phyloP scores from a whole-genome alignment of 1,140 invertebrate genomes.

The Psix sp. region DNA sequence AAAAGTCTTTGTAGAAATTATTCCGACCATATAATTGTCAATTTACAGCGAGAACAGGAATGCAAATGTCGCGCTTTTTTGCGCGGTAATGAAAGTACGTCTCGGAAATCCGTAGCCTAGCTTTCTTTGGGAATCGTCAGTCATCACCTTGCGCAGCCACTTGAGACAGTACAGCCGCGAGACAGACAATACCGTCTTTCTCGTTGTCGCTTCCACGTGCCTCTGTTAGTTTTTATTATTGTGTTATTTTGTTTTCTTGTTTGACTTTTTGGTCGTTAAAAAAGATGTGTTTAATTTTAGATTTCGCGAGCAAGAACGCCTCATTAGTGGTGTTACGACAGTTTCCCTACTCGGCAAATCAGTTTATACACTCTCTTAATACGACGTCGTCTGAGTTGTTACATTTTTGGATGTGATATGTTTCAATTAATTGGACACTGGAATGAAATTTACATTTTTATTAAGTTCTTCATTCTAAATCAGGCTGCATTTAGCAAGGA shows the following conservation, averaged over 20 bases:
- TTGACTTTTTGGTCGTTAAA: no score
- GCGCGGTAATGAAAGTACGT: constrained; percentile 14
- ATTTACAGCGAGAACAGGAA: constrained; percentile 33
- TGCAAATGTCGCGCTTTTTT: constrained; percentile 37
- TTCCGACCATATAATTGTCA: constrained; percentile 13
- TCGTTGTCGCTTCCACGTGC: constrained; percentile 25
- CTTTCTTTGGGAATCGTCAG: constrained; percentile 49
- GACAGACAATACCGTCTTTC: constrained; percentile 43
- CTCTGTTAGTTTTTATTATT: no score
- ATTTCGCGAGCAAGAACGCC: constrained; percentile 21
- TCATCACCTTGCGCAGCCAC: constrained; percentile 16
- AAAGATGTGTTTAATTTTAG: constrained; percentile 31
- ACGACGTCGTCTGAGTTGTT: constrained; percentile 30
- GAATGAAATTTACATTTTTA: no score
- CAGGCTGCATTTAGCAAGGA: no score
- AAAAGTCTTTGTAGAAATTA: constrained; percentile 8
- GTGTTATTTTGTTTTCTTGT: no score
- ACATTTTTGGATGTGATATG: constrained; percentile 14
- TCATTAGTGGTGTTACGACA: constrained; percentile 45
- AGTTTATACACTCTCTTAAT: constrained; percentile 22
- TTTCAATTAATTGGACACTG: no score
- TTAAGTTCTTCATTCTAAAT: no score
- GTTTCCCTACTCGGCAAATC: constrained; percentile 18
- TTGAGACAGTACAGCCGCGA: constrained; percentile 50
- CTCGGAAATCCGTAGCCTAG: constrained; percentile 52